Evolutionary conservation across 2,797 vertebrate genomes (phyloP), one percentile per base, ranked within the genome.

Genomic region (Loris lydekkerianus): DNA sequence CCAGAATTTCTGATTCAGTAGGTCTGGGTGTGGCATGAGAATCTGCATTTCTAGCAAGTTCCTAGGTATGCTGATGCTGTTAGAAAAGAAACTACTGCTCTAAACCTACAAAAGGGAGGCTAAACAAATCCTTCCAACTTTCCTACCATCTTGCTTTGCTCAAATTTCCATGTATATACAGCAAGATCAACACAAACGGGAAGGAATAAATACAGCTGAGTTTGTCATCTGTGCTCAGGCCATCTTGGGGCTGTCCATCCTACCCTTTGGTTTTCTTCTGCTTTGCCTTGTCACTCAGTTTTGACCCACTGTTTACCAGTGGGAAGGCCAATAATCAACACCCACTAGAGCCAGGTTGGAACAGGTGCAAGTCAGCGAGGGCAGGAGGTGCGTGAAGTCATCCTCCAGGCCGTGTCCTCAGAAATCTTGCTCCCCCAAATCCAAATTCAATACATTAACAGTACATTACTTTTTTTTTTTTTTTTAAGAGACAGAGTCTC

Each of bases 361-460:
- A 53, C 40, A 78, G 84, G 82, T 69, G 25, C 69, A 53, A 78
- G 80, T 69, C 34, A 10, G 75, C 95, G 86, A 2, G 29, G 60
- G 31, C 27, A 63, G 37, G 14, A 37, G 49, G 53, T 69, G 15
- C 94, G 92, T 10, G 5, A 96, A 94, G 53, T 58, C 96, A 96
- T 88, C 95, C 80, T 93, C 75, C 92, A 97, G 95, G 93, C 67
- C 93, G 97, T 87, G 85, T 96, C 94, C 95, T 96, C 75, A 95
- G 96, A 97, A 92, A 93, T 92, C 90, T 84, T 84, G 61, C 89
- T 94, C 61, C 89, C 31, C 95, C 70, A 49, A 95, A 91, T 96
- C 85, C 96, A 98, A 97, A 93, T 96, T 93, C 92, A 95, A 90
- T 75, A 91, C 70, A 46, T 95, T 95, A 92, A 89, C 90, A 97